A percentile compares a stretch with the other conserved stretches of the same genome.
phyloP scores from a whole-genome alignment of 2,888 invertebrate genomes.

The Blastobasis adustella region DNA sequence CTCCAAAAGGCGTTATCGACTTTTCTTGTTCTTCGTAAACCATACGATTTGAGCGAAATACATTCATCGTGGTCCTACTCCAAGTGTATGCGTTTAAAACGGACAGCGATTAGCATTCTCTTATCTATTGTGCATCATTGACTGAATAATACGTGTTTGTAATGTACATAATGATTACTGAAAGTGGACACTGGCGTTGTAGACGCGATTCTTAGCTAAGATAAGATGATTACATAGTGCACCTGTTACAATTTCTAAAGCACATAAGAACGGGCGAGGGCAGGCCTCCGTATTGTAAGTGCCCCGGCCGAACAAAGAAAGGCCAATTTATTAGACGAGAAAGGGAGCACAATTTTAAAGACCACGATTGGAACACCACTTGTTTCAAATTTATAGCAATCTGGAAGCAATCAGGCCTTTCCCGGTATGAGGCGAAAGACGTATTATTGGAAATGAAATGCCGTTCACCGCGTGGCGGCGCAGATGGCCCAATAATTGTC shows the following conservation, averaged over 20 bases:
- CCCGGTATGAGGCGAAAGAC: constrained; percentile 57
- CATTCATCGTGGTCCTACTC: no score
- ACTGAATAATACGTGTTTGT: no score
- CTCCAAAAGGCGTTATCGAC: no score
- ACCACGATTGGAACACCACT: constrained; percentile 58
- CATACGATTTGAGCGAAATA: no score
- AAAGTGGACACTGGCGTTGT: neutral
- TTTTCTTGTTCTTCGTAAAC: no score
- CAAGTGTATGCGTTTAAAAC: no score
- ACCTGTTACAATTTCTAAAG: constrained; percentile 8
- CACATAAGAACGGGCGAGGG: constrained; percentile 23
- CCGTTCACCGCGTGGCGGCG: constrained; percentile 49
- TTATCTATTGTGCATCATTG: no score
- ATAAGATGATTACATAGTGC: constrained; percentile 7
- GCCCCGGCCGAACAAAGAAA: constrained; percentile 59
- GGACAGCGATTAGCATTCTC: no score
- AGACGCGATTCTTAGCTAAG: constrained; percentile 5
- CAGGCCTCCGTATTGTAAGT: constrained; percentile 33
- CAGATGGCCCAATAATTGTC: constrained; percentile 39
- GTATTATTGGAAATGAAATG: constrained; percentile 55
- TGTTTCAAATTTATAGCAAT: constrained; percentile 71
- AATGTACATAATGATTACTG: no score
- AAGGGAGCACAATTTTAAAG: constrained; percentile 70
- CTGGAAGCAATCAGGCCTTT: constrained; percentile 62
- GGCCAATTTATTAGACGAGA: constrained; percentile 65